Base-by-base conservation (phyloP, 2,888 invertebrate species). In the Salticus scenicus region DNA sequence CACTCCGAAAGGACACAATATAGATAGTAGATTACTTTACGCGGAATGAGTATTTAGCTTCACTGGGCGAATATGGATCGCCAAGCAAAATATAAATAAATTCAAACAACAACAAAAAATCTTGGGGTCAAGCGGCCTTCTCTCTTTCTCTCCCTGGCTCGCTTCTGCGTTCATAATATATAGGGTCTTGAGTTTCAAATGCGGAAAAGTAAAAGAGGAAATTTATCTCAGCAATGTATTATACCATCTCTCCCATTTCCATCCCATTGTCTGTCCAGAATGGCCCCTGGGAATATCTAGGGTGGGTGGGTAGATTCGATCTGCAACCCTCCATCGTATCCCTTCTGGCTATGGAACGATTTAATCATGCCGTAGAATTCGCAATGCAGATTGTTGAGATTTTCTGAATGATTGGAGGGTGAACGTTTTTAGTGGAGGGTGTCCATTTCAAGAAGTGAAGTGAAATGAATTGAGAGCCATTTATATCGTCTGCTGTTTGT, bases 141-240 rank as follows among this genome's bases (percentile, higher is more conserved):
- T 5, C 24, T 17, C 20, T 17, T 4, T 17, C 24, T 17, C 47
- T 17, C 47, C 2, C 47, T 12, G 7, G 7, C 12, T 5, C 37
- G n/a, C 42, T 17, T 17, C 24, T 5, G 24, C 24, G 24, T 24
- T 57, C 1, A 12, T 57, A 57, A 57, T 57, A 57, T 57, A 57
- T 57, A 57, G 57, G 57, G 57, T 57, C 57, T 57, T 57, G 57
- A 57, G 57, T 57, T 57, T 57, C 57, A 57, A 57, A 57, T 57
- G 57, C 57, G 57, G 57, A 57, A 57, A 57, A 57, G 24, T 57
- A 57, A 57, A 57, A 57, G 57, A 24, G 57, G 57, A 57, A 57
- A 57, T 57, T 24, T 57, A 57, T 57, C 57, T 57, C 57, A 17
- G 57, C 57, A 57, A 57, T 57, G 57, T 24, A 57, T 57, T 57